Evolutionary conservation across 2,113 vertebrate species (phyloP), one percentile per base, ranked within the genome.

Genomic region (Proteles cristata): DNA sequence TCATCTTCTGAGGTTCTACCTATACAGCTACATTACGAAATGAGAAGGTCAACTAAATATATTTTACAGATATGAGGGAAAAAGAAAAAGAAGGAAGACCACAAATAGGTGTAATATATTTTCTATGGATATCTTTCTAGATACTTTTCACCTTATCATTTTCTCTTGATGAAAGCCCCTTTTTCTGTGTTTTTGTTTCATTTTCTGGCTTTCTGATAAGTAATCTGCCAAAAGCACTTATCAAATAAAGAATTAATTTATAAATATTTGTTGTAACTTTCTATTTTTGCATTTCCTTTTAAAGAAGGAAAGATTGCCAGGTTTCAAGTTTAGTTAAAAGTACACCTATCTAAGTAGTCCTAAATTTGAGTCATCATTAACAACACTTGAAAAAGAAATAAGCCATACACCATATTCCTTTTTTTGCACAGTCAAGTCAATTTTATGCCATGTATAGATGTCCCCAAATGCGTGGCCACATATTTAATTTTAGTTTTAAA

Each of bases 231-330:
- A 76, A 81, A 84, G 48, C 43, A 53, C 19, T 86, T 93, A 71
- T 80, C 92, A 91, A 83, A 66, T 82, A 77, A 84, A 61, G 6
- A 43, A 79, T 65, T 43, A 69, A 93, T 71, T 68, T 90, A 69
- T 86, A 97, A 94, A 74, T 88, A 84, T 90, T 90, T 91, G 53
- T 39, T 65, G n/a, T 74, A 35, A 63, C 81, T 93, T 93, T 86
- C 82, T 82, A 28, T 94, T 11, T 94, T 96, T 94, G 26, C 7
- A 25, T 93, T 83, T 25, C 53, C 31, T 74, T 65, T 92, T 65
- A 84, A 84, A 69, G 43, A 88, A 90, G 50, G 11, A 92, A 91
- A 63, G 31, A 94, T 76, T 39, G 10, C 58, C 43, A 66, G 73
- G 39, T 93, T 79, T 66, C 83, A 92, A 74, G 79, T 63, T 87